phyloP scores from a whole-genome alignment of 2,888 invertebrate species.

The Rhabditoides inermis region DNA sequence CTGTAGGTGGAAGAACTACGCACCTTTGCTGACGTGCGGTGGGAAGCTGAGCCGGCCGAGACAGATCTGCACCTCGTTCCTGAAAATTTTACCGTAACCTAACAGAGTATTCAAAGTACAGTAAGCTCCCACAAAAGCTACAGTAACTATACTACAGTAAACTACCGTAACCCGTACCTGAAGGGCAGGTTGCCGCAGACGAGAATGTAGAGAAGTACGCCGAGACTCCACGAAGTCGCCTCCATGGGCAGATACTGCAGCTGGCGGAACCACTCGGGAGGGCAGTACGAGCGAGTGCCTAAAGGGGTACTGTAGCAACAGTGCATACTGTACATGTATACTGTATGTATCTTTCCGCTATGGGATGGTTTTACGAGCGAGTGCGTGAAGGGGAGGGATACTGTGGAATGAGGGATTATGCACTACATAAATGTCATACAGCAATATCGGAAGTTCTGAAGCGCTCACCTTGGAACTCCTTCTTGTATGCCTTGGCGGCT shows the following conservation, averaged over 20 bases:
- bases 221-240: constrained; percentile 79
- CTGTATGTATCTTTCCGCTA: too few species aligned
- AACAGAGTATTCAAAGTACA: too few species aligned
- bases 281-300: constrained; percentile 36
- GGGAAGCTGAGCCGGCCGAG: constrained; percentile 42
- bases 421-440: too few species aligned
- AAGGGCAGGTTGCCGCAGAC: constrained; percentile 39
- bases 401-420: too few species aligned
- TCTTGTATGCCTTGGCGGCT: constrained; percentile 36
- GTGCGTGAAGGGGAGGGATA: too few species aligned
- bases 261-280: constrained; percentile 44
- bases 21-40: constrained; percentile 25
- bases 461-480: constrained; percentile 36
- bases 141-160: too few species aligned
- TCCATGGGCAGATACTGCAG: constrained; percentile 42
- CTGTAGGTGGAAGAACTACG: background rate
- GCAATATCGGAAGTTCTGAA: constrained; percentile 2
- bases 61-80: constrained; percentile 46
- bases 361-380: too few species aligned
- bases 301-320: too few species aligned
- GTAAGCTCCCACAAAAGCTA: too few species aligned
- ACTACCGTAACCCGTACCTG: constrained; percentile 8
- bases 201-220: constrained; percentile 54
- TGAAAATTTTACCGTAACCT: too few species aligned
- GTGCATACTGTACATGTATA: too few species aligned